Evolutionary conservation across 2,113 vertebrate species (phyloP).

Genomic region (Platichthys stellatus): DNA sequence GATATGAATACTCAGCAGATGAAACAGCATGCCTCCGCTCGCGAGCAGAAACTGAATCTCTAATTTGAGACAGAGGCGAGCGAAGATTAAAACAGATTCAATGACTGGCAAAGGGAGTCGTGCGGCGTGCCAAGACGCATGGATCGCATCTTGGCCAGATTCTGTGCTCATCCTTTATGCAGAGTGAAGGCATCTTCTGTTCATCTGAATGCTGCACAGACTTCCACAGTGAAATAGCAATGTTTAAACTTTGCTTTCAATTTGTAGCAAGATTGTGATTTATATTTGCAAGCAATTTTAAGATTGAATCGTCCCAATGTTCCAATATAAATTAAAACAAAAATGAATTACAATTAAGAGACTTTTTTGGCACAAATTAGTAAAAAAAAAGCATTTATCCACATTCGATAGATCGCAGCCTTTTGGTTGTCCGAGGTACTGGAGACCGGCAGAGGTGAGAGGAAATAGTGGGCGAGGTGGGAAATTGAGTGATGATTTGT

Average conservation of each 20-base stretch:
- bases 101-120: slow-evolving; percentile 33
- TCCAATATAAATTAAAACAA: neutral
- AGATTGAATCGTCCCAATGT: neutral
- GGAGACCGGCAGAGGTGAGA: neutral
- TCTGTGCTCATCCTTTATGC: slow-evolving; percentile 9
- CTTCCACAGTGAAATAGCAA: neutral
- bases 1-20: slow-evolving; percentile 47
- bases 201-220: neutral
- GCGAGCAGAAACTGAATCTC: slow-evolving; percentile 57
- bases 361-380: too few species aligned
- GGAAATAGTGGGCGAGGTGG: slow-evolving; percentile 14
- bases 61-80: slow-evolving; percentile 59
- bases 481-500: slow-evolving; percentile 28
- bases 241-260: neutral
- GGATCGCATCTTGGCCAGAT: slow-evolving; percentile 39
- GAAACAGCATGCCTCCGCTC: slow-evolving; percentile 36
- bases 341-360: neutral
- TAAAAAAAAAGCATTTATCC: neutral
- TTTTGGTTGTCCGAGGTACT: neutral
- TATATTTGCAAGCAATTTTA: too few species aligned
- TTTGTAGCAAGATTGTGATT: neutral
- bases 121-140: slow-evolving; percentile 20
- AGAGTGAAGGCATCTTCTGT: neutral
- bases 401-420: neutral
- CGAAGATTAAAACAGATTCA: slow-evolving; percentile 55